Evolutionary conservation across 2,113 vertebrate species (phyloP).

Genomic region (Malurus alboscapulatus): DNA sequence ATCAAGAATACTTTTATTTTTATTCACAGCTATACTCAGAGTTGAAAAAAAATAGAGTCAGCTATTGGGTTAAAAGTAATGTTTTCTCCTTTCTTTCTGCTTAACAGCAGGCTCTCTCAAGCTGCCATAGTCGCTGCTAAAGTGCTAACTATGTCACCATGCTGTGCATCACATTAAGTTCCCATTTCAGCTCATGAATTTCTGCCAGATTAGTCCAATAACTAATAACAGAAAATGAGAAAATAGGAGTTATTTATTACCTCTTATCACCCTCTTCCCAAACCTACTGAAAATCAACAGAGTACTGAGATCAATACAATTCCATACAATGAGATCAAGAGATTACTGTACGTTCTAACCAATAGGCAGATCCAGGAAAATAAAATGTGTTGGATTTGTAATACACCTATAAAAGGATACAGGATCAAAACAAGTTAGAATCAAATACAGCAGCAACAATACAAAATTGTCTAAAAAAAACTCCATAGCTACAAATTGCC

Average conservation of each 20-base stretch:
- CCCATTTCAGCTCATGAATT: constrained; percentile 37
- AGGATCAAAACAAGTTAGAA: background rate
- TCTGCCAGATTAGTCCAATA: constrained; percentile 32
- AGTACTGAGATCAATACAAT: background rate
- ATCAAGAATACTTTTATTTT: constrained; percentile 11
- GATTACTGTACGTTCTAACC: background rate
- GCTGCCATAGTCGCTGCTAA: constrained; percentile 36
- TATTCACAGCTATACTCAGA: constrained; percentile 2
- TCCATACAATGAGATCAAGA: background rate
- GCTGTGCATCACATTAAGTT: constrained; percentile 41
- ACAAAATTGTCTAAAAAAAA: background rate
- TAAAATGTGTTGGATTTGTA: background rate
- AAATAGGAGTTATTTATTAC: constrained; percentile 20
- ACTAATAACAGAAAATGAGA: constrained; percentile 17
- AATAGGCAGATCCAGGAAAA: background rate
- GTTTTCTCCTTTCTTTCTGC: constrained; percentile 20
- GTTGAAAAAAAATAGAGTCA: background rate
- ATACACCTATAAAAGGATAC: background rate
- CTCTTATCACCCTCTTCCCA: background rate
- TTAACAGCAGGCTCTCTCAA: constrained; percentile 54
- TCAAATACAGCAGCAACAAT: background rate
- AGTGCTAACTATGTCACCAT: constrained; percentile 55
- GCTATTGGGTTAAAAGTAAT: constrained; percentile 30
- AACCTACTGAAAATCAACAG: constrained; percentile 9
- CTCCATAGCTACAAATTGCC: background rate